Percentiles rank a stretch among this genome's conserved stretches.
phyloP scores from a whole-genome alignment of 2,113 vertebrate genomes.

The Diphyllodes magnificus region DNA sequence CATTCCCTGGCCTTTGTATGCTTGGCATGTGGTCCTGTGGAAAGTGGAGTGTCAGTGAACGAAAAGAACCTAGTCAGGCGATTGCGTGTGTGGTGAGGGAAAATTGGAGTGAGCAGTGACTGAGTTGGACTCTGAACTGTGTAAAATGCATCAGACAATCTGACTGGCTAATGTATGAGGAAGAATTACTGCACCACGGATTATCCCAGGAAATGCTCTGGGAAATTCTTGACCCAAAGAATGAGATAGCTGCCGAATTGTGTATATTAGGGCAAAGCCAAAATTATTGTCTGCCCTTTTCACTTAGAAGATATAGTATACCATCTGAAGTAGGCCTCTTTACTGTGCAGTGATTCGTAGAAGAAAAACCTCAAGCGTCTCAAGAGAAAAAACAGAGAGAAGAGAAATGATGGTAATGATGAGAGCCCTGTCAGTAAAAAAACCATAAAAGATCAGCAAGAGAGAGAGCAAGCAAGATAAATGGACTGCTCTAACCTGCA shows the following conservation, averaged over 20 bases:
- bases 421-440: background rate
- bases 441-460: background rate
- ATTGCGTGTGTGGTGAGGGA: background rate
- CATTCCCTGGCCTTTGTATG: background rate
- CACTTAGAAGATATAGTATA: slow-evolving; percentile 7
- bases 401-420: background rate
- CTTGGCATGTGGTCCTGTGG: slow-evolving; percentile 8
- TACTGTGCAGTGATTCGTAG: background rate
- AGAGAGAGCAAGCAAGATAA: background rate
- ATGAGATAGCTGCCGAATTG: slow-evolving; percentile 15
- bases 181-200: background rate
- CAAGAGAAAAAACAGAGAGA: background rate
- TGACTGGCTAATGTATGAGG: background rate
- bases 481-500: background rate
- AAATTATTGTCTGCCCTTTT: slow-evolving; percentile 3
- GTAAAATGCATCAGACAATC: background rate
- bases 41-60: background rate
- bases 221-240: slow-evolving; percentile 28
- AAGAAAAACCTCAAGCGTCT: background rate
- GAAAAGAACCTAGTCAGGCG: background rate
- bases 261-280: background rate
- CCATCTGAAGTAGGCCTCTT: background rate
- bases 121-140: background rate
- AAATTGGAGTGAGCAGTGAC: background rate
- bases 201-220: slow-evolving; percentile 13